Conservation (phyloP, 1,140 invertebrate species). For the Drosophila funebris region DNA sequence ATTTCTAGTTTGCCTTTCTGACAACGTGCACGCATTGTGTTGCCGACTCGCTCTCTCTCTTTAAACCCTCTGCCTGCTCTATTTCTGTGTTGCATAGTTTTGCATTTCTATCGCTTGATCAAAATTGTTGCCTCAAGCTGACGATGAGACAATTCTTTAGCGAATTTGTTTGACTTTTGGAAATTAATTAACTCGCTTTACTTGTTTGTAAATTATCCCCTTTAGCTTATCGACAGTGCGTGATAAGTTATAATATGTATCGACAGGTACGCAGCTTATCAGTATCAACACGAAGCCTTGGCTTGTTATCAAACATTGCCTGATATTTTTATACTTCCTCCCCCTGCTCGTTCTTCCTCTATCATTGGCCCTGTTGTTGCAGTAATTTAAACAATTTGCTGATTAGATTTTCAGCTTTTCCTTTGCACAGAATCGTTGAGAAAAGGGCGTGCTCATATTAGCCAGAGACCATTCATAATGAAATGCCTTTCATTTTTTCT, state of each 20-base stretch:
- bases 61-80: background rate
- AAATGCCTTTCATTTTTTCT: slow-evolving; percentile 50
- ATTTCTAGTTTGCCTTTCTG: slow-evolving; percentile 58
- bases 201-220: slow-evolving; percentile 11
- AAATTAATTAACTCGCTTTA: slow-evolving; percentile 51
- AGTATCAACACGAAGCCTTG: slow-evolving; percentile 1
- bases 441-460: slow-evolving; percentile 2
- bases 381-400: slow-evolving; percentile 77
- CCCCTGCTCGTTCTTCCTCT: background rate
- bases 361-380: slow-evolving; percentile 50
- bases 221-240: background rate
- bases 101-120: slow-evolving; percentile 40
- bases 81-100: slow-evolving; percentile 45
- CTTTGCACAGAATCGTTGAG: slow-evolving; percentile 8
- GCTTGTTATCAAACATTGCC: slow-evolving; percentile 35
- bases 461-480: background rate
- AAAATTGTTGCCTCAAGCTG: slow-evolving; percentile 12
- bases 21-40: background rate
- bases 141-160: slow-evolving; percentile 24
- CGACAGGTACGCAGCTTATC: slow-evolving; percentile 14
- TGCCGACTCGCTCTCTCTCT: slow-evolving; percentile 1
- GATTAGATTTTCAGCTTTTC: slow-evolving; percentile 70
- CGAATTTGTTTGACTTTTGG: slow-evolving; percentile 54
- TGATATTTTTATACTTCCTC: background rate
- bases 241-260: background rate